Evolutionary conservation across 2,113 vertebrate genomes (phyloP).

Genomic region (Eolophus roseicapilla): DNA sequence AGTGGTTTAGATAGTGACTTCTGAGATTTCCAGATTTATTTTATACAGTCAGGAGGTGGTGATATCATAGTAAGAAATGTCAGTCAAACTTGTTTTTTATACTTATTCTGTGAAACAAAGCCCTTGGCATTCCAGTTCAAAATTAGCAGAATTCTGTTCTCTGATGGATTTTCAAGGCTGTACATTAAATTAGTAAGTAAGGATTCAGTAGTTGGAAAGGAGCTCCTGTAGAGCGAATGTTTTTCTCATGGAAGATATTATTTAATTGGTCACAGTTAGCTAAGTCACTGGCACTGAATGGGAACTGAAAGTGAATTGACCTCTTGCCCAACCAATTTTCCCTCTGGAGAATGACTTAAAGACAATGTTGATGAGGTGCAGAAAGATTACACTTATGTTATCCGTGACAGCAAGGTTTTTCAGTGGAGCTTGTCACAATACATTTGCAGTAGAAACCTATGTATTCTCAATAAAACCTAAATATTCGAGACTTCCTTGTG

Average conservation of each 20-base stretch:
- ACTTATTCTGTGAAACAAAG: background rate
- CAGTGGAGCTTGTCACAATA: background rate
- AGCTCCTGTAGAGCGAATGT: background rate
- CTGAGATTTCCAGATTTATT: background rate
- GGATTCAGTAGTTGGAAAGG: background rate
- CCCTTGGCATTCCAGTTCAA: background rate
- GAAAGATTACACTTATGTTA: background rate
- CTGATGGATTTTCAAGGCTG: background rate
- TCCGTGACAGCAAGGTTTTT: background rate
- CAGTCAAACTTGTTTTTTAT: background rate
- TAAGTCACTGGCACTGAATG: background rate
- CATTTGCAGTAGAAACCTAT: background rate
- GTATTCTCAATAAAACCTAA: background rate
- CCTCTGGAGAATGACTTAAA: background rate
- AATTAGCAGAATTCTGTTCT: background rate
- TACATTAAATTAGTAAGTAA: background rate
- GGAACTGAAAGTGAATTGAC: conserved; percentile 11
- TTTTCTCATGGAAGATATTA: background rate
- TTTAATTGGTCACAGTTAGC: conserved; percentile 17
- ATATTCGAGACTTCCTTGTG: background rate
- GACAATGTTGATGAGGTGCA: background rate
- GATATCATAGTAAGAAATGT: background rate
- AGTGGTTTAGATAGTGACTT: background rate
- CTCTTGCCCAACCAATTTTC: conserved; percentile 17
- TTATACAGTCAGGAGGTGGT: background rate